Evolutionary conservation across 1,140 invertebrate species (phyloP).

Genomic region (Euura saliciscinereae): DNA sequence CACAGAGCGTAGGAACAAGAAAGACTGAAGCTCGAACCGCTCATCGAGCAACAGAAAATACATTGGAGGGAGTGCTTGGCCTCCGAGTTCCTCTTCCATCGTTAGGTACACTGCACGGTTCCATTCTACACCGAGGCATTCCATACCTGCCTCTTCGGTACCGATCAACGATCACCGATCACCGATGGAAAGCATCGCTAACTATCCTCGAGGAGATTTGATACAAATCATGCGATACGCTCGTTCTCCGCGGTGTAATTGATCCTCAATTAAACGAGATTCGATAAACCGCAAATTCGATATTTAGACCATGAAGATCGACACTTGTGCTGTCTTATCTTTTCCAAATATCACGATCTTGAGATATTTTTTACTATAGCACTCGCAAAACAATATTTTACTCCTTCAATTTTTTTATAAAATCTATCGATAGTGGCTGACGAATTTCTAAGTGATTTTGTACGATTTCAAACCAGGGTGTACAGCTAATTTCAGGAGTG

Average conservation of each 20-base stretch:
- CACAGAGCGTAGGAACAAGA: conserved; percentile 48
- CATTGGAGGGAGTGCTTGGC: conserved; percentile 1
- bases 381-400: no score
- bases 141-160: not conserved
- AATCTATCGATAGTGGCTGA: no score
- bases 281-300: no score
- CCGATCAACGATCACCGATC: not conserved
- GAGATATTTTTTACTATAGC: no score
- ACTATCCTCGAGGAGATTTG: not conserved
- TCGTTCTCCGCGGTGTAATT: not conserved
- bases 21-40: conserved; percentile 45
- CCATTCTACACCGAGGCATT: not conserved
- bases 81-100: conserved; percentile 3
- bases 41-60: not conserved
- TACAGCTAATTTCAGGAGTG: no score
- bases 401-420: no score
- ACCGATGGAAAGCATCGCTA: not conserved
- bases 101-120: not conserved
- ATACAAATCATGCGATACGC: not conserved
- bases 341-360: no score
- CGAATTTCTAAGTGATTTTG: no score
- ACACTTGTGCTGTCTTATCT: no score
- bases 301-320: no score
- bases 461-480: no score
- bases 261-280: no score